A percentile compares a stretch with the other conserved stretches of the same genome.
Evolutionary conservation across 2,888 invertebrate genomes (phyloP).

Genomic region (Pseudanteris insignis): DNA sequence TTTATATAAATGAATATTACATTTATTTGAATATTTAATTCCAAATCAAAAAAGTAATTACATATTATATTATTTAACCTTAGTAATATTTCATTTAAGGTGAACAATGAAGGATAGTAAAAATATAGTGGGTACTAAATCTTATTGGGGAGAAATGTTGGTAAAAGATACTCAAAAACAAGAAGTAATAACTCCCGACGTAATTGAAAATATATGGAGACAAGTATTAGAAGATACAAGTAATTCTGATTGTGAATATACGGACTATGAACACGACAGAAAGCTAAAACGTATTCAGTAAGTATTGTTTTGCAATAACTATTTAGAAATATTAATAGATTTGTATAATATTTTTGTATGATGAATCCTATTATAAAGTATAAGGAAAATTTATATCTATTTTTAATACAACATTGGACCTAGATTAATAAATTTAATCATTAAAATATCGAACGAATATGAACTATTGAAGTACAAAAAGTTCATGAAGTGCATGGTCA

Average conservation of each 20-base stretch:
- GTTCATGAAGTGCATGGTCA: too few species aligned
- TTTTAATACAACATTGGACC: too few species aligned
- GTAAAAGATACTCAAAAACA: constrained; percentile 61
- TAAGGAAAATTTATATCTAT: too few species aligned
- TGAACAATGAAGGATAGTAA: constrained; percentile 59
- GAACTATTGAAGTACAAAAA: too few species aligned
- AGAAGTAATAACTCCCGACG: constrained; percentile 63
- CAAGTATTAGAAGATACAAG: constrained; percentile 62
- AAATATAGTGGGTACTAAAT: constrained; percentile 44
- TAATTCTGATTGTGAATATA: constrained; percentile 58
- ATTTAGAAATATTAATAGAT: not conserved
- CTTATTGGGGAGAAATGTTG: constrained; percentile 62
- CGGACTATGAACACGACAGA: constrained; percentile 49
- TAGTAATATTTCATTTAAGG: too few species aligned
- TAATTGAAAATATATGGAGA: constrained; percentile 64
- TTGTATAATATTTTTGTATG: not conserved
- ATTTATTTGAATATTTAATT: too few species aligned
- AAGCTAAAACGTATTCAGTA: constrained; percentile 61
- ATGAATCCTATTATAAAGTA: too few species aligned
- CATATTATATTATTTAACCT: too few species aligned
- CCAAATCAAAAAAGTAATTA: too few species aligned
- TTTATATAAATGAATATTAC: too few species aligned
- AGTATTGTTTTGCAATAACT: constrained; percentile 19
- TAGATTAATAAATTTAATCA: too few species aligned
- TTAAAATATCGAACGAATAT: too few species aligned